Conservation (phyloP, 2,113 vertebrate species). For the Uria aalge region DNA sequence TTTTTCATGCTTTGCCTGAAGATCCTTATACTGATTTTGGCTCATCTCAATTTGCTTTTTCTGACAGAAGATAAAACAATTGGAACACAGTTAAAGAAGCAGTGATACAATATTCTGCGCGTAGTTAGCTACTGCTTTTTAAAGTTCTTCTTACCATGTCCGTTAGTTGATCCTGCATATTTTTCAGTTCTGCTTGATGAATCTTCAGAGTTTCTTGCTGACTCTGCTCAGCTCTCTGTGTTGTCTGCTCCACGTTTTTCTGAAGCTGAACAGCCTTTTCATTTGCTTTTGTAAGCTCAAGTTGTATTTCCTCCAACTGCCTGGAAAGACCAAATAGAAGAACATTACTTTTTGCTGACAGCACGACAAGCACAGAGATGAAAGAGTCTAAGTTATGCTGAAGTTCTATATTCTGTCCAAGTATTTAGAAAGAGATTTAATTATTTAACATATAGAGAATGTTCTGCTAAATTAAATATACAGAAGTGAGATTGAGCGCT, state of each 20-base stretch:
- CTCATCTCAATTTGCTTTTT: constrained; percentile 69
- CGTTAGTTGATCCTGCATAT: constrained; percentile 75
- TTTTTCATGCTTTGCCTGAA: constrained; percentile 78
- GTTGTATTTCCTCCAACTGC: constrained; percentile 86
- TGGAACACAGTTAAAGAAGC: not conserved
- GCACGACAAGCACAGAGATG: not conserved
- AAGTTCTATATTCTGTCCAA: not conserved
- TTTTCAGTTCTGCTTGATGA: constrained; percentile 77
- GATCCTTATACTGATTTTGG: constrained; percentile 73
- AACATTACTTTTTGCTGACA: constrained; percentile 25
- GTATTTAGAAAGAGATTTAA: not conserved
- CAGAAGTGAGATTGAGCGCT: not conserved
- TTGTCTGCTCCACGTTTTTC: constrained; percentile 75
- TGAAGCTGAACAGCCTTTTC: constrained; percentile 78
- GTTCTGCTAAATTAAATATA: not conserved
- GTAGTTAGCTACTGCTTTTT: not conserved
- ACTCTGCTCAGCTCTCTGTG: constrained; percentile 78
- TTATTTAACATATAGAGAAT: not conserved
- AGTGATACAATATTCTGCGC: rapidly evolving
- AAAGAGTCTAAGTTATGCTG: not conserved
- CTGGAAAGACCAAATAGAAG: constrained; percentile 66
- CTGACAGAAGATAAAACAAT: constrained; percentile 25
- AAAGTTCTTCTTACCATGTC: constrained; percentile 79
- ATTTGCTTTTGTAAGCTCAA: constrained; percentile 81
- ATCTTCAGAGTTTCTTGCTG: constrained; percentile 70